These are phyloP conservation scores for Syngnathus rostellatus DNA, from an alignment of 2,797 vertebrate species.

Conservation along the genomic window DNA sequence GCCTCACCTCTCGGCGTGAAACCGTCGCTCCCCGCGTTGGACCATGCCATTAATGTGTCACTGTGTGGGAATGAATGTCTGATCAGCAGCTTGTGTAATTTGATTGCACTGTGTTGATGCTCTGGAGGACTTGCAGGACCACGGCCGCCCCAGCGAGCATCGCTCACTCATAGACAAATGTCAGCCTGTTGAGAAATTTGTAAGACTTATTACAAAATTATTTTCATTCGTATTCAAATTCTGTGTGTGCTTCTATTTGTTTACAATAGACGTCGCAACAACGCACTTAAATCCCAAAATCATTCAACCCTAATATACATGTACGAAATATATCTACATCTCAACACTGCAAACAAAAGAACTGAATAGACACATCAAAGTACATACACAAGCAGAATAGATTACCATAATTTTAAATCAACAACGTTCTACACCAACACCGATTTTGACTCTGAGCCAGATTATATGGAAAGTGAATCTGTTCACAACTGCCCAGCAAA, in stretches of 20 bases:
- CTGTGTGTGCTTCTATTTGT: not conserved
- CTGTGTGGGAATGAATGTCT: conserved; percentile 68
- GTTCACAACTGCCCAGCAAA: conserved; percentile 79
- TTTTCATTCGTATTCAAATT: not conserved
- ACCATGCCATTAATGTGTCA: conserved; percentile 13
- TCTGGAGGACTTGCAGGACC: conserved; percentile 76
- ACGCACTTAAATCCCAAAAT: no score
- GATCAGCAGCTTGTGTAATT: conserved; percentile 70
- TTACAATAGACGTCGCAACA: not conserved
- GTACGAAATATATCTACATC: not conserved
- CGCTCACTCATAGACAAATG: conserved; percentile 74
- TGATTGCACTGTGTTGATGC: conserved; percentile 64
- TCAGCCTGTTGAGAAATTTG: not conserved
- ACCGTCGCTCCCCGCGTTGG: conserved; percentile 8
- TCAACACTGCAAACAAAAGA: conserved; percentile 3
- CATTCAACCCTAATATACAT: no score
- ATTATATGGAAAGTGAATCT: conserved; percentile 57
- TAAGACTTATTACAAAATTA: not conserved
- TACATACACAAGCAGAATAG: conserved; percentile 30
- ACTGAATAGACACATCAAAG: conserved; percentile 2
- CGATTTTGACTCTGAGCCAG: conserved; percentile 62
- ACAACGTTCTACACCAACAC: conserved; percentile 38
- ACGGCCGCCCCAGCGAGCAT: conserved; percentile 78
- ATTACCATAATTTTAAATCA: conserved; percentile 56
- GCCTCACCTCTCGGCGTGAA: conserved; percentile 6